Conservation (phyloP, 1,140 invertebrate genomes). For the Scaptomyza montana region DNA sequence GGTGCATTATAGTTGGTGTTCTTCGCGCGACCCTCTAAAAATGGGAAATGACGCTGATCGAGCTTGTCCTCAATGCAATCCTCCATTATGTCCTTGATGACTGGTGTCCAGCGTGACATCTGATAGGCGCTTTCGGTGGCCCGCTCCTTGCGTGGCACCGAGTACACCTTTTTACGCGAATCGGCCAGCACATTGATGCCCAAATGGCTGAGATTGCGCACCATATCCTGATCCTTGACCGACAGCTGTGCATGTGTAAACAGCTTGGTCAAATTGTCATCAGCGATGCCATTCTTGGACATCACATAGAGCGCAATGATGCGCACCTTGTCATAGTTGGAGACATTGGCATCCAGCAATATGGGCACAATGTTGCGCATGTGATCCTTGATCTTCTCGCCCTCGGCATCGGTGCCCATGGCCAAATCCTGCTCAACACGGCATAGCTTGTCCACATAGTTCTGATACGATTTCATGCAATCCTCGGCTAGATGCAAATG, state of each 20-base stretch:
- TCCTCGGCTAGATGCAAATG: slow-evolving; percentile 99
- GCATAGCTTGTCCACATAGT: slow-evolving; percentile 98
- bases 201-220: slow-evolving; percentile 96
- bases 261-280: slow-evolving; percentile 98
- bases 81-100: slow-evolving; percentile 98
- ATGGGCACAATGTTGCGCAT: slow-evolving; percentile 99
- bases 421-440: slow-evolving; percentile 99
- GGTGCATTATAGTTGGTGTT: slow-evolving; percentile 94
- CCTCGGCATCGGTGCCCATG: slow-evolving; percentile 98
- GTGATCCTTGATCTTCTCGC: slow-evolving; percentile 99
- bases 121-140: slow-evolving; percentile 99
- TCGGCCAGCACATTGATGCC: slow-evolving; percentile 97
- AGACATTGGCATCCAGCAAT: slow-evolving; percentile 93
- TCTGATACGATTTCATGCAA: slow-evolving; percentile 98
- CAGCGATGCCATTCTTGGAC: slow-evolving; percentile 99
- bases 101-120: slow-evolving; percentile 99
- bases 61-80: slow-evolving; percentile 99
- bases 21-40: slow-evolving; percentile 94
- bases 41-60: slow-evolving; percentile 98
- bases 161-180: slow-evolving; percentile 93
- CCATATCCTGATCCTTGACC: slow-evolving; percentile 95
- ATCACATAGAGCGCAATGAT: slow-evolving; percentile 99
- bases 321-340: slow-evolving; percentile 97
- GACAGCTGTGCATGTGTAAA: slow-evolving; percentile 98
- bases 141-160: slow-evolving; percentile 95